These are phyloP conservation scores for Oasisia sp. DNA, from an alignment of 2,888 invertebrate species.

Conservation along the genomic window DNA sequence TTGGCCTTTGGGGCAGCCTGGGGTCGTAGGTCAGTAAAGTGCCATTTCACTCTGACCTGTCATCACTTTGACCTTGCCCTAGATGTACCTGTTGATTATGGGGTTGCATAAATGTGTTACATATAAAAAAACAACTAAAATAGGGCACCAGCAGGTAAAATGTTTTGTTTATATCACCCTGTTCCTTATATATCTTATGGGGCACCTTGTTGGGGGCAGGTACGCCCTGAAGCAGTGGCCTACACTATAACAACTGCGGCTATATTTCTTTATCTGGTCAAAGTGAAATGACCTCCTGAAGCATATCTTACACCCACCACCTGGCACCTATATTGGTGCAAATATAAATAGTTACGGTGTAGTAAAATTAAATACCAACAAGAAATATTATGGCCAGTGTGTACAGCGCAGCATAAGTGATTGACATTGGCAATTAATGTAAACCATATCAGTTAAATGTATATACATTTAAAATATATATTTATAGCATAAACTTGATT, in stretches of 20 bases:
- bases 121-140: too few relatives aligned
- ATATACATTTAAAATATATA: too few relatives aligned
- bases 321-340: background rate
- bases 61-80: background rate
- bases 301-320: background rate
- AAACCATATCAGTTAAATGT: too few relatives aligned
- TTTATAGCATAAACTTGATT: too few relatives aligned
- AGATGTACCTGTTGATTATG: background rate
- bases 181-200: too few relatives aligned
- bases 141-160: too few relatives aligned
- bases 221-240: background rate
- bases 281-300: background rate
- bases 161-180: too few relatives aligned
- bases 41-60: background rate
- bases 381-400: too few relatives aligned
- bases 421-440: too few relatives aligned
- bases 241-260: background rate
- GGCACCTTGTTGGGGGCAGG: background rate
- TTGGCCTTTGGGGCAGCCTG: background rate
- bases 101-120: background rate
- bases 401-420: too few relatives aligned
- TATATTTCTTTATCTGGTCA: background rate
- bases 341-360: background rate
- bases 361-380: too few relatives aligned
- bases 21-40: background rate